phyloP scores from a whole-genome alignment of 2,797 vertebrate species.

The Anableps anableps region DNA sequence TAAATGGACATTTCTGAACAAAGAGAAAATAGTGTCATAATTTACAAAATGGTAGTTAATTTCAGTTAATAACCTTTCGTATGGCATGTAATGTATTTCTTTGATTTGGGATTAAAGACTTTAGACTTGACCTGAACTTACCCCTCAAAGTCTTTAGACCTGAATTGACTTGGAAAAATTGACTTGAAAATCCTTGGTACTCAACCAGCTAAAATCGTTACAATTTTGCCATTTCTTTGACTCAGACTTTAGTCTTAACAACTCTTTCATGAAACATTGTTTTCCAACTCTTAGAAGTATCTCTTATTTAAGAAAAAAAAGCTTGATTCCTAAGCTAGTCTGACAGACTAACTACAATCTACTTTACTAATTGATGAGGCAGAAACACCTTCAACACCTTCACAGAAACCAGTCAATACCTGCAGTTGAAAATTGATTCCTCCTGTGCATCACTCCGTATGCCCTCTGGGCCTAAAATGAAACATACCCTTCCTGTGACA shows the following conservation, averaged over 20 bases:
- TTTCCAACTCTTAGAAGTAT: background rate
- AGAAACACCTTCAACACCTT: slow-evolving; percentile 27
- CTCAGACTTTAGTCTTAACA: slow-evolving; percentile 3
- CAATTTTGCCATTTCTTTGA: slow-evolving; percentile 4
- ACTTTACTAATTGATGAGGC: slow-evolving; percentile 39
- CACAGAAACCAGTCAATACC: slow-evolving; percentile 33
- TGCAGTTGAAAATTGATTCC: slow-evolving; percentile 64
- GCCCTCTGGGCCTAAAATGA: slow-evolving; percentile 61
- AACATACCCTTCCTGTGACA: slow-evolving; percentile 74
- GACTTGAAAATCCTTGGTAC: background rate
- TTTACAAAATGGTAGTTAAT: background rate
- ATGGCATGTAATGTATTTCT: background rate
- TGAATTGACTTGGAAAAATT: background rate
- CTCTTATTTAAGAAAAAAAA: slow-evolving; percentile 14
- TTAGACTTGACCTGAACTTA: background rate
- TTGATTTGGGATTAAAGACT: background rate
- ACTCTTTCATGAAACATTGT: background rate
- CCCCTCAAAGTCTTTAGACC: background rate
- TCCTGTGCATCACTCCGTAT: slow-evolving; percentile 28
- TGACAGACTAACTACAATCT: slow-evolving; percentile 10
- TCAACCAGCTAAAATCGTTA: background rate
- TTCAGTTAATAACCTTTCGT: background rate
- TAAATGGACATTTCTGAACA: background rate
- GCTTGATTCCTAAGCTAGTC: background rate
- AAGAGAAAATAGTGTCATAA: background rate